phyloP scores from a whole-genome alignment of 2,113 vertebrate genomes.

The Pollimyrus isidori region DNA sequence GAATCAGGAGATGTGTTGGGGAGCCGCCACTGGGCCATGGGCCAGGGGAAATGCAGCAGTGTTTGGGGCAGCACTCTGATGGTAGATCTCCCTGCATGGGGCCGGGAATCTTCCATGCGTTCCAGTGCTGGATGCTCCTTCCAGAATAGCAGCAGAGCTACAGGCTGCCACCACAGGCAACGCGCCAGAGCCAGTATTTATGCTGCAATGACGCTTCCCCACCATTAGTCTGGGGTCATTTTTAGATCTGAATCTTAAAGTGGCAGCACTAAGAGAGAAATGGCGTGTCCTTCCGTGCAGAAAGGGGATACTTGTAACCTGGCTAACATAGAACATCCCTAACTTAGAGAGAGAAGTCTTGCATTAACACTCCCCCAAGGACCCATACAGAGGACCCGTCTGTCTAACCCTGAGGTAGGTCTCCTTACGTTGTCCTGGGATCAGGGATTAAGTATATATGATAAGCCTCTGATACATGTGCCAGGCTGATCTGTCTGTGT shows the following conservation, averaged over 20 bases:
- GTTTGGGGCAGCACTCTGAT: neutral
- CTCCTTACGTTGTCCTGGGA: neutral
- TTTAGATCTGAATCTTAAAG: neutral
- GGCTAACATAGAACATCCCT: neutral
- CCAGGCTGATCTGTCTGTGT: neutral
- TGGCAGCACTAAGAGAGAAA: neutral
- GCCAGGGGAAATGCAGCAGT: neutral
- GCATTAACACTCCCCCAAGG: neutral
- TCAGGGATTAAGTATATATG: neutral
- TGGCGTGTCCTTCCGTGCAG: neutral
- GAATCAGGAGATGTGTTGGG: neutral
- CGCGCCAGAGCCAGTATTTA: neutral
- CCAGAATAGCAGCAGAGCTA: neutral
- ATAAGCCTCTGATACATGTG: neutral
- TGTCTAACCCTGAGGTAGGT: neutral
- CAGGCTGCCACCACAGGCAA: neutral
- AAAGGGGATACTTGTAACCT: neutral
- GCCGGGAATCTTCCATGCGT: neutral
- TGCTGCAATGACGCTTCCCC: neutral
- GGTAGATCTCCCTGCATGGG: neutral
- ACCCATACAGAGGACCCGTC: no score
- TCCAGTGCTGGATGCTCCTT: neutral
- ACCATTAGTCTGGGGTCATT: neutral
- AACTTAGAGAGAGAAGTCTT: neutral
- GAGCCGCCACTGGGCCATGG: neutral